phyloP scores from a whole-genome alignment of 1,140 invertebrate genomes.

The Lerema accius region DNA sequence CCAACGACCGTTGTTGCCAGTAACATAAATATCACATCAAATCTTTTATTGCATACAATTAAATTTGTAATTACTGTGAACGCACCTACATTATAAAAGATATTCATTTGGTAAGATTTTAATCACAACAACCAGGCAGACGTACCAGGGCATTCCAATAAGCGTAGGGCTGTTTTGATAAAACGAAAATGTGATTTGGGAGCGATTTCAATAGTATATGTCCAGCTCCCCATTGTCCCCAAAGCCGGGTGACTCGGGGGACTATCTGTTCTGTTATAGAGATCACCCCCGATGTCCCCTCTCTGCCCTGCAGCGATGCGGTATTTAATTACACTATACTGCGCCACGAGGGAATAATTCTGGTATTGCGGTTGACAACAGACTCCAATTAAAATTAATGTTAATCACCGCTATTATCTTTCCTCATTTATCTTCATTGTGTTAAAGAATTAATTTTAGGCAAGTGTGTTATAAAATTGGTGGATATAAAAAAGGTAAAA shows the following conservation, averaged over 20 bases:
- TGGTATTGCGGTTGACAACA: conserved; percentile 37
- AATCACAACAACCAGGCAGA: no score
- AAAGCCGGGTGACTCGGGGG: conserved; percentile 42
- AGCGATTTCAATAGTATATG: conserved; percentile 38
- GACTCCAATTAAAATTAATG: conserved; percentile 42
- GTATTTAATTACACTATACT: conserved; percentile 68
- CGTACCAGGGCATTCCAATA: no score
- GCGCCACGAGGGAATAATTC: conserved; percentile 47
- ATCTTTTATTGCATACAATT: no score
- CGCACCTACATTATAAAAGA: no score
- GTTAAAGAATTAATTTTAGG: conserved; percentile 18
- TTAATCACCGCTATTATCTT: conserved; percentile 39
- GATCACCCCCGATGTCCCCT: conserved; percentile 42
- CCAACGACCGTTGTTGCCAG: no score
- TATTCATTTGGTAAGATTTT: no score
- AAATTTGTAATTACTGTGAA: no score
- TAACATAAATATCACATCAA: no score
- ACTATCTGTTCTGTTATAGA: conserved; percentile 53
- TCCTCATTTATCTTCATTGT: conserved; percentile 23
- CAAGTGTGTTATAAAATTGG: no score
- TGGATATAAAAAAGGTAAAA: no score
- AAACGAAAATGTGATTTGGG: no score
- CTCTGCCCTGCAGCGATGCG: conserved; percentile 33
- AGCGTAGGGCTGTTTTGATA: no score
- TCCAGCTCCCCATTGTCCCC: conserved; percentile 41